Evolutionary conservation across 2,888 invertebrate species (phyloP).

Genomic region (Deilephila elpenor): DNA sequence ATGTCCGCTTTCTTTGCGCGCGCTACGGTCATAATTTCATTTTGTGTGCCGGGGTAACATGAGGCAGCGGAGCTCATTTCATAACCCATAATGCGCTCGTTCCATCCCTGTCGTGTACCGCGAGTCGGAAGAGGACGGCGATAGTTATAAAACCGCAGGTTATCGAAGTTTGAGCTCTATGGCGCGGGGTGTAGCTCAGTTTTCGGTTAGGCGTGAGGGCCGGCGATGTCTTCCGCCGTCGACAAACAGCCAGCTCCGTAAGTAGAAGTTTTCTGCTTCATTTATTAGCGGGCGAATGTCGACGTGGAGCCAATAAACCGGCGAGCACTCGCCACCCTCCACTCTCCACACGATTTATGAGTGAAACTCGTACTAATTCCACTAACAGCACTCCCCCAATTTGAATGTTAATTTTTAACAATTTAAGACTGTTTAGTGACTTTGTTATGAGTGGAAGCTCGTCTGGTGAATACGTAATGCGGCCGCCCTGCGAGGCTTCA

Average conservation of each 20-base stretch:
- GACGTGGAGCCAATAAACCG: slow-evolving; percentile 77
- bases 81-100: slow-evolving; percentile 78
- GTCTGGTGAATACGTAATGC: slow-evolving; percentile 64
- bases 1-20: slow-evolving; percentile 75
- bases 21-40: slow-evolving; percentile 77
- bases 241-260: slow-evolving; percentile 72
- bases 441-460: slow-evolving; percentile 69
- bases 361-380: slow-evolving; percentile 79
- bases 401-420: slow-evolving; percentile 84
- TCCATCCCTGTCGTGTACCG: slow-evolving; percentile 55
- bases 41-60: slow-evolving; percentile 74
- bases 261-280: slow-evolving; percentile 82
- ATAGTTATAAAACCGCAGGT: slow-evolving; percentile 58
- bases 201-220: slow-evolving; percentile 57
- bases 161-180: slow-evolving; percentile 70
- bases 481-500: slow-evolving; percentile 45
- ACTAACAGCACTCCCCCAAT: slow-evolving; percentile 80
- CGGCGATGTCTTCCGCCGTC: slow-evolving; percentile 67
- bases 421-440: slow-evolving; percentile 77
- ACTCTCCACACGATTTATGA: slow-evolving; percentile 81
- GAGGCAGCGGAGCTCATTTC: slow-evolving; percentile 78
- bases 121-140: slow-evolving; percentile 53
- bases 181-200: slow-evolving; percentile 53
- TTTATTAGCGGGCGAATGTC: slow-evolving; percentile 80
- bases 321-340: slow-evolving; percentile 71